phyloP scores from a whole-genome alignment of 2,797 vertebrate genomes.

The Myotis myotis region DNA sequence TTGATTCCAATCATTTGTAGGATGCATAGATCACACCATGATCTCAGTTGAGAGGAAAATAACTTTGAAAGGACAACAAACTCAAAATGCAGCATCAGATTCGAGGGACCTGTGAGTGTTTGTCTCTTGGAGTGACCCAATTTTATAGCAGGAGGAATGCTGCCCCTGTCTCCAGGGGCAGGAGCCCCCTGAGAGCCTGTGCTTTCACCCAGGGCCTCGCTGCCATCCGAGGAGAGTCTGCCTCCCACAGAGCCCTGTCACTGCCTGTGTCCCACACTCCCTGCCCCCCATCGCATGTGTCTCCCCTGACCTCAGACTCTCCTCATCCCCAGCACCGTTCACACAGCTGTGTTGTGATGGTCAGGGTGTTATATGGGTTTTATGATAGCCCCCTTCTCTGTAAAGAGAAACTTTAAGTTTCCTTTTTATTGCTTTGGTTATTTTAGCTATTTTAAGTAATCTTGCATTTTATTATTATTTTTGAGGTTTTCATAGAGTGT shows the following conservation, averaged over 20 bases:
- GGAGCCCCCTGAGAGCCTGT: background rate
- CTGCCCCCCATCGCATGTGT: background rate
- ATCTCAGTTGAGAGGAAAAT: constrained; percentile 78
- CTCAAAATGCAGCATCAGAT: constrained; percentile 86
- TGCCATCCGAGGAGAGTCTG: background rate
- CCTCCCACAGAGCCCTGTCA: background rate
- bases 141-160: background rate
- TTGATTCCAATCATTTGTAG: constrained; percentile 83
- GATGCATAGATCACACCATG: constrained; percentile 74
- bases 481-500: background rate
- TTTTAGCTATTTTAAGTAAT: constrained; percentile 3
- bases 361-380: background rate
- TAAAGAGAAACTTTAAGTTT: background rate
- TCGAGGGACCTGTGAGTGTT: constrained; percentile 20
- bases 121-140: background rate
- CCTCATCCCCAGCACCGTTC: background rate
- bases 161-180: background rate
- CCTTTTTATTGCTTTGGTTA: background rate
- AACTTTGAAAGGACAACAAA: constrained; percentile 85
- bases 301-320: background rate
- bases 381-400: background rate
- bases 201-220: background rate
- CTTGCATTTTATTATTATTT: background rate
- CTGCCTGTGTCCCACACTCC: background rate
- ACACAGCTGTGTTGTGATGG: background rate